Percentiles rank a stretch among this genome's conserved stretches.
These are phyloP conservation scores for Anoura caudifer DNA, from an alignment of 2,113 vertebrate genomes.

Conservation along the genomic window DNA sequence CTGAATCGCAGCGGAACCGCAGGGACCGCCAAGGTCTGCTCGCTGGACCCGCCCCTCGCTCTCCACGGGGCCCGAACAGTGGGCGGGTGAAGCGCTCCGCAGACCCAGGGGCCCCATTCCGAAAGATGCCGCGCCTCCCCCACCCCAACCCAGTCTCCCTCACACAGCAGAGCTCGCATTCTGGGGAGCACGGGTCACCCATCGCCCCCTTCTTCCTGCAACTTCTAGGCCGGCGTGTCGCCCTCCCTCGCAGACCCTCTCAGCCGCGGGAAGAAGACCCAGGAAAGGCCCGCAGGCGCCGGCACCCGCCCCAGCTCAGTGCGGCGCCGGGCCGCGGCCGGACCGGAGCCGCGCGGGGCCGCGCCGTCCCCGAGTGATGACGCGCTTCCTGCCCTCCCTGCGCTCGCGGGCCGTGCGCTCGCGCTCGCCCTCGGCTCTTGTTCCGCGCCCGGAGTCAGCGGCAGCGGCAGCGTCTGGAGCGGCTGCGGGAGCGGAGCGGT, in stretches of 20 bases:
- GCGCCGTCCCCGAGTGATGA: slow-evolving; percentile 82
- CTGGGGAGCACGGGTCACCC: not conserved
- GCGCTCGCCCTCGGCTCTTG: slow-evolving; percentile 72
- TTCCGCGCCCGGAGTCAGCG: slow-evolving; percentile 75
- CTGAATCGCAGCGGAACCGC: too few relatives aligned
- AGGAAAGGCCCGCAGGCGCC: fast-evolving
- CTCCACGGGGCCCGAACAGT: not conserved
- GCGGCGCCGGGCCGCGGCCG: not conserved
- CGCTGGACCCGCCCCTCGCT: not conserved
- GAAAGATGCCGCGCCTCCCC: too few relatives aligned
- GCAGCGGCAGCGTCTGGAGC: slow-evolving; percentile 60
- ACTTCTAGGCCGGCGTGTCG: not conserved
- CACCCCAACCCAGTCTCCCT: not conserved
- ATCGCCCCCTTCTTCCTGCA: too few relatives aligned
- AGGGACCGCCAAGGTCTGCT: fast-evolving
- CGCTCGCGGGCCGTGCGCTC: slow-evolving; percentile 75
- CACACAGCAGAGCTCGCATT: not conserved
- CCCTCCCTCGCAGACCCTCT: not conserved
- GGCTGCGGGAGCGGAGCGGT: slow-evolving; percentile 60
- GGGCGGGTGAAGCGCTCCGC: not conserved
- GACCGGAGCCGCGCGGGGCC: slow-evolving; percentile 46
- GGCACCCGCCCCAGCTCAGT: fast-evolving
- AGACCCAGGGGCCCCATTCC: not conserved
- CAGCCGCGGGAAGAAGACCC: fast-evolving
- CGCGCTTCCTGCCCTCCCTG: slow-evolving; percentile 83